phyloP scores from a whole-genome alignment of 2,797 vertebrate species.

The Myotis daubentonii region DNA sequence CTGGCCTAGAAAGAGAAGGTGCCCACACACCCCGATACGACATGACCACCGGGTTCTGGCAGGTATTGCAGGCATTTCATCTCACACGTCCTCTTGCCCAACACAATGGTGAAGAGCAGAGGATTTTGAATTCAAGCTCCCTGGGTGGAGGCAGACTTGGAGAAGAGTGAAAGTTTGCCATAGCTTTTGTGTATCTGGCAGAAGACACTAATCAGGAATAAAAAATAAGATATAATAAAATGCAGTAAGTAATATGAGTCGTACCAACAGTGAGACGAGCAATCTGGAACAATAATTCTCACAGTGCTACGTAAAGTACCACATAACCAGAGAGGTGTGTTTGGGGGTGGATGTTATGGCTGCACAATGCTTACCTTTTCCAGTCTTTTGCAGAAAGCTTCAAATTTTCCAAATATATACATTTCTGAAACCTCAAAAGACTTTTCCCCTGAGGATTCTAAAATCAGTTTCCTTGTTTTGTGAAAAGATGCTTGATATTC shows the following conservation, averaged over 20 bases:
- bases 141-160: not conserved
- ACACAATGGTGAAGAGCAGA: not conserved
- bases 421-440: constrained; percentile 89
- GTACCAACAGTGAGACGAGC: not conserved
- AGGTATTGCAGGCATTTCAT: not conserved
- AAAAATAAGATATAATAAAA: constrained; percentile 23
- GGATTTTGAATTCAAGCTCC: not conserved
- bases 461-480: constrained; percentile 85
- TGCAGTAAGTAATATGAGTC: not conserved
- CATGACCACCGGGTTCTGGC: not conserved
- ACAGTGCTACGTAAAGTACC: not conserved
- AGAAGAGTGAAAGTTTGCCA: not conserved
- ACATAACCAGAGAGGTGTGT: not conserved
- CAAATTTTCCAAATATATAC: constrained; percentile 90
- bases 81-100: not conserved
- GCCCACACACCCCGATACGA: not conserved
- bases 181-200: not conserved
- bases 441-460: constrained; percentile 82
- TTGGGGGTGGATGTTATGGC: not conserved
- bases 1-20: not conserved
- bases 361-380: constrained; percentile 86
- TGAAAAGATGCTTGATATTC: constrained; percentile 89
- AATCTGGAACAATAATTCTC: not conserved
- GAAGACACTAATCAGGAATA: not conserved
- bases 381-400: constrained; percentile 89